Conservation (phyloP, 2,797 vertebrate genomes). For the Hydrocynus forskahlii region DNA sequence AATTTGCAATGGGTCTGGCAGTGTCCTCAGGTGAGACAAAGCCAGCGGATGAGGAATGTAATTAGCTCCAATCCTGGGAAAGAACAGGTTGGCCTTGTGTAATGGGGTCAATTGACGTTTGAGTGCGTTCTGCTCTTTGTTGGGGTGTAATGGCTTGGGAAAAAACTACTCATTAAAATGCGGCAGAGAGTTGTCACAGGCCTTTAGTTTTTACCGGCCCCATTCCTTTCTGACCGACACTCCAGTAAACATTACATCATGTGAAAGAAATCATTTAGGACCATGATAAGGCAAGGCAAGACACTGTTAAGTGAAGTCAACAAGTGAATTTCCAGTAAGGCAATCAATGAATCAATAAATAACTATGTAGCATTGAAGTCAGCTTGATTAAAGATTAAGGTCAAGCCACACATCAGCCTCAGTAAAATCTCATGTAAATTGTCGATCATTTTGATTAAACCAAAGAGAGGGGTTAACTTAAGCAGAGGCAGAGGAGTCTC, state of each 20-base stretch:
- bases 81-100: conserved; percentile 56
- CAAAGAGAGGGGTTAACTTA: not conserved
- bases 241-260: conserved; percentile 20
- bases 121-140: conserved; percentile 44
- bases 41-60: conserved; percentile 64
- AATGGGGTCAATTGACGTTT: conserved; percentile 67
- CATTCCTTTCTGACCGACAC: not conserved
- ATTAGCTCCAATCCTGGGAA: conserved; percentile 66
- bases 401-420: not conserved
- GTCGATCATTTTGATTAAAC: conserved; percentile 9
- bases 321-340: conserved; percentile 34
- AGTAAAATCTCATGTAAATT: conserved; percentile 19
- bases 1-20: conserved; percentile 35
- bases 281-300: conserved; percentile 1
- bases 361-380: conserved; percentile 6
- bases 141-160: conserved; percentile 25
- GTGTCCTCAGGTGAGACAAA: conserved; percentile 58
- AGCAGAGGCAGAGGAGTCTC: not conserved
- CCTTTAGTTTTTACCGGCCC: conserved; percentile 14
- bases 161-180: conserved; percentile 48
- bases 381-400: conserved; percentile 30
- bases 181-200: conserved; percentile 16
- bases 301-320: conserved; percentile 19
- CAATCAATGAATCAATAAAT: conserved; percentile 26
- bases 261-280: not conserved